Percentiles rank a stretch among this genome's conserved stretches.
phyloP scores from a whole-genome alignment of 2,888 invertebrate species.

The Orthosia gothica region DNA sequence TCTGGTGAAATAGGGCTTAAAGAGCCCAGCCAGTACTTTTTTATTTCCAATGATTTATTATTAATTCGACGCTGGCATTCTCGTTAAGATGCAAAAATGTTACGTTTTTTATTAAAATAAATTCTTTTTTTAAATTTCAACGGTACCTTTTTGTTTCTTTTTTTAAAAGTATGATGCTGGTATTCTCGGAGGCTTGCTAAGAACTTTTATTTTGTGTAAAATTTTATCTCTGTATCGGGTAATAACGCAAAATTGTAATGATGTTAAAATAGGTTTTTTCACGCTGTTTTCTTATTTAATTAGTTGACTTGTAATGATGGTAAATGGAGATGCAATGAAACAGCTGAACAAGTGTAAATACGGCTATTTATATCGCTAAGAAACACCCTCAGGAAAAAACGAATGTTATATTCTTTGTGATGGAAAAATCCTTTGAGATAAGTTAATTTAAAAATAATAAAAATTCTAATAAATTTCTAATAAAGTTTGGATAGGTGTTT shows the following conservation, averaged over 20 bases:
- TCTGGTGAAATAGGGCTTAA: conserved; percentile 59
- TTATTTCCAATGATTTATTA: conserved; percentile 64
- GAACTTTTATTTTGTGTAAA: conserved; percentile 32
- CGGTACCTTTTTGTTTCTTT: not conserved
- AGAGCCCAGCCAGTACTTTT: conserved; percentile 41
- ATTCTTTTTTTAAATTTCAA: conserved; percentile 20
- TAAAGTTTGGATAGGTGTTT: too few species aligned
- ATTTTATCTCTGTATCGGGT: conserved; percentile 40
- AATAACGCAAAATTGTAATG: conserved; percentile 45
- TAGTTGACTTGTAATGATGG: conserved; percentile 22
- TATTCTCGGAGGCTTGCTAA: conserved; percentile 34
- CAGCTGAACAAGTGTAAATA: conserved; percentile 28
- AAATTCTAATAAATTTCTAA: too few species aligned
- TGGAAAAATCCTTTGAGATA: too few species aligned
- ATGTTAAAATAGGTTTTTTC: conserved; percentile 29
- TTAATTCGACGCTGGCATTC: conserved; percentile 58
- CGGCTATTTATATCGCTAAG: not conserved
- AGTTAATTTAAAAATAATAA: too few species aligned
- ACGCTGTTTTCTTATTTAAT: conserved; percentile 35
- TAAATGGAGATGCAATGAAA: conserved; percentile 38
- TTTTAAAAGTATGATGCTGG: conserved; percentile 6
- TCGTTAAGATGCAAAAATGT: conserved; percentile 61
- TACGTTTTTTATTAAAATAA: conserved; percentile 29
- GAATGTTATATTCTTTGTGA: too few species aligned
- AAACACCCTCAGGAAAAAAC: not conserved